Base-by-base conservation (phyloP, 1,140 invertebrate genomes). In the Drosophila grimshawi region DNA sequence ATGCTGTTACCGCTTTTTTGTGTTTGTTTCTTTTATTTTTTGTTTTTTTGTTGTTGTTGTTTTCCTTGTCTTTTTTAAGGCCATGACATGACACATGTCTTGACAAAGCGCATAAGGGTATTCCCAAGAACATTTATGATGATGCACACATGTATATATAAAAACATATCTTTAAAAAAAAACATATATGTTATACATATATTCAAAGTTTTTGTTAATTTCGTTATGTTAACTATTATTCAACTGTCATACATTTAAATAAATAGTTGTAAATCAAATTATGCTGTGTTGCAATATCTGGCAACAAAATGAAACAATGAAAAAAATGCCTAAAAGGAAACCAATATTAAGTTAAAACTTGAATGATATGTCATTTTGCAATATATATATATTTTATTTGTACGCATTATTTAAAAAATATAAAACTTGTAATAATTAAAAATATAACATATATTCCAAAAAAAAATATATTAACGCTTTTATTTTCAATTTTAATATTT, bases 21-120 rank as follows among this genome's bases (percentile, higher is more conserved):
- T 43, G 4, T 33, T 52, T 48, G 19, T 37, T n/a, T 57, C 41
- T 39, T 41, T 67, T 19, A 27, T 30, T 5, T 57, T 29, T 19
- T 39, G 32, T 8, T 67, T 48, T 3, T 32, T 48, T 43, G n/a
- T n/a, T n/a, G n/a, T n/a, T n/a, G n/a, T n/a, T n/a, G 52, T 63
- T 37, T 43, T 19, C 19, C 19, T 19, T 51, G 48, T 52, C 35
- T 11, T 30, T 70, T 66, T 53, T 8, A 41, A 68, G 64, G 49
- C 70, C 70, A 57, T 73, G 70, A 73, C 70, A 68, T 68, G 70
- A 73, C 56, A 68, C 56, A 68, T 53, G 64, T 53, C 64, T 55
- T 73, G 70, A 48, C 64, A 55, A 55, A 35, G 49, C 56, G 57
- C 41, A 73, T 49, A 68, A 48, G 41, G 64, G 41, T 73, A 68